Evolutionary conservation across 2,113 vertebrate genomes (phyloP), one percentile per base, ranked within the genome.

Genomic region (Oreochromis tanganicae): DNA sequence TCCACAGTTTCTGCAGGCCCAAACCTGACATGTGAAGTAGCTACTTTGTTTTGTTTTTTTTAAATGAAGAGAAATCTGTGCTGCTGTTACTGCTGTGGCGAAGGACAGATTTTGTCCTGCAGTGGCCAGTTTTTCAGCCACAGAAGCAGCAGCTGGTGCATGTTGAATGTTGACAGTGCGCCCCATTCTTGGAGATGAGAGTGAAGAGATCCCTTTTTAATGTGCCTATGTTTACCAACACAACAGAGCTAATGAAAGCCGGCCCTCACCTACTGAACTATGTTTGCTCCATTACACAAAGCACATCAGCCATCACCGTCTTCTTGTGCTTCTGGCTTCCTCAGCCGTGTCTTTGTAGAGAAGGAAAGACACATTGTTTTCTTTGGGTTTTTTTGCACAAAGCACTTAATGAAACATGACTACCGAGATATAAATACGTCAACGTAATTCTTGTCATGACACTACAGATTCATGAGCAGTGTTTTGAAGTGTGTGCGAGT

Each of bases 381-480:
- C 82, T 85, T 79, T 84, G 63, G 1, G 1, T 56, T 71, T 50
- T 87, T 90, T 94, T 93, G 95, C 95, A 96, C 95, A 89, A 92
- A 92, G 95, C 96, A 96, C 96, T 96, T 96, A 89, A 86, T 87
- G 83, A 95, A 91, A 87, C 43, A 52, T 63, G 71, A 87, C 75
- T 86, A 87, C 83, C 80, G 24, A 92, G 36, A 87, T 55, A 21
- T 57, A 43, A 89, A 73, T 56, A 52, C 79, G 85, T 85, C 61
- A 81, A 29, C 88, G 38, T 86, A 9, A 85, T 82, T 85, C 75
- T 71, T 92, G 75, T 87, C 11, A 68, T 85, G 55, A 85, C 83
- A 85, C 80, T 85, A 81, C 36, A 21, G 52, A 75, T 80, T 84
- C 54, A 82, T 43, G 41, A 66, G 88, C 93, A 85, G 88, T 93